Evolutionary conservation across 2,113 vertebrate genomes (phyloP).

Genomic region (Daboia siamensis): DNA sequence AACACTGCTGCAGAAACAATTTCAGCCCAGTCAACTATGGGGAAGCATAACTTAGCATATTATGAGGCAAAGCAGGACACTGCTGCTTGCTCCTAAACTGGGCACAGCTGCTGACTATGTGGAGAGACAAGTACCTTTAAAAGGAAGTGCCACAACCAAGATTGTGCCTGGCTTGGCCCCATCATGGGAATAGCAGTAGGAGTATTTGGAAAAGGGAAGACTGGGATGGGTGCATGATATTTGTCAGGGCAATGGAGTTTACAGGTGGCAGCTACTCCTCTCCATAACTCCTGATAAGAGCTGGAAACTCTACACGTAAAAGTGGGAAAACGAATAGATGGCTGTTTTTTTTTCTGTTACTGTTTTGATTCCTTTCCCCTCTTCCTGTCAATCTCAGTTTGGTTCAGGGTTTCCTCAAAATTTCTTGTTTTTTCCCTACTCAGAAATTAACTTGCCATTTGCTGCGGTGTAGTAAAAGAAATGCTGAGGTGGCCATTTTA

Average conservation of each 20-base stretch:
- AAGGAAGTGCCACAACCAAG: too few species aligned
- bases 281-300: not conserved
- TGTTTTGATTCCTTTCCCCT: not conserved
- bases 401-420: not conserved
- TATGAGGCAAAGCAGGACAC: not conserved
- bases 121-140: not conserved
- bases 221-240: not conserved
- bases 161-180: not conserved
- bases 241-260: not conserved
- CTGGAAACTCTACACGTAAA: not conserved
- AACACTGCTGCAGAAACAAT: not conserved
- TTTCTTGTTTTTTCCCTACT: not conserved
- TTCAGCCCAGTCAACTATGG: not conserved
- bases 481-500: not conserved
- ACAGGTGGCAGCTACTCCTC: not conserved
- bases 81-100: not conserved
- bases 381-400: not conserved
- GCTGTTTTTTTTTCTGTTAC: not conserved
- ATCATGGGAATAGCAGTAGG: not conserved
- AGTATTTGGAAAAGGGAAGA: not conserved
- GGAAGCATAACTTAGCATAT: not conserved
- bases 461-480: not conserved
- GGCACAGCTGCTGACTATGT: not conserved
- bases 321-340: not conserved
- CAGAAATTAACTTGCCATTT: not conserved